Conservation (phyloP, 2,113 vertebrate species). For the Rhadina sibilatrix region DNA sequence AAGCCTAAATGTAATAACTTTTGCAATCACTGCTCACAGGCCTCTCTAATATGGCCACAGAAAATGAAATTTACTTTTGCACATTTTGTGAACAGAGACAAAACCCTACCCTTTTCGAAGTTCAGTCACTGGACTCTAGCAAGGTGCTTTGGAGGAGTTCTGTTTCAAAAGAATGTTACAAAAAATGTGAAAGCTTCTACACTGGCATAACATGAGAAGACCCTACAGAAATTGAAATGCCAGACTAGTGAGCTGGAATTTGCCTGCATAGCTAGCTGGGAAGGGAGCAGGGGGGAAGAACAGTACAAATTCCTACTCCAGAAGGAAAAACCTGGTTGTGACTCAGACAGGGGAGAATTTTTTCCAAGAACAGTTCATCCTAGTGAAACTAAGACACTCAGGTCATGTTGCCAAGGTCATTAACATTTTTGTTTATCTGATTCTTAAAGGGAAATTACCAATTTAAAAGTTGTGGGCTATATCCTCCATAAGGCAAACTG, state of each 20-base stretch:
- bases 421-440: conserved; percentile 44
- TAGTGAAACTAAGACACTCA: conserved; percentile 46
- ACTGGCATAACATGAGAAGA: conserved; percentile 19
- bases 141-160: background rate
- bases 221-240: conserved; percentile 14
- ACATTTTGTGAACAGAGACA: background rate
- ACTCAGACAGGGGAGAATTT: conserved; percentile 65
- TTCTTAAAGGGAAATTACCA: conserved; percentile 23
- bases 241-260: conserved; percentile 27
- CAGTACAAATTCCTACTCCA: conserved; percentile 63
- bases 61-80: background rate
- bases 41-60: background rate
- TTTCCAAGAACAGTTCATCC: conserved; percentile 75
- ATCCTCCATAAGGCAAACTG: background rate
- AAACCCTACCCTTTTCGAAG: background rate
- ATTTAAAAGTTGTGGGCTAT: background rate
- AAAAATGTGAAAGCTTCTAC: conserved; percentile 25
- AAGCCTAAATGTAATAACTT: background rate
- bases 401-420: conserved; percentile 57
- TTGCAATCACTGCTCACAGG: background rate
- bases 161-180: background rate
- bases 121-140: background rate
- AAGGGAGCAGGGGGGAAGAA: conserved; percentile 26
- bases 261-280: conserved; percentile 30
- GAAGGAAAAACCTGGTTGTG: conserved; percentile 68